Evolutionary conservation across 2,888 invertebrate species (phyloP).

Genomic region (Julus scandinavius): DNA sequence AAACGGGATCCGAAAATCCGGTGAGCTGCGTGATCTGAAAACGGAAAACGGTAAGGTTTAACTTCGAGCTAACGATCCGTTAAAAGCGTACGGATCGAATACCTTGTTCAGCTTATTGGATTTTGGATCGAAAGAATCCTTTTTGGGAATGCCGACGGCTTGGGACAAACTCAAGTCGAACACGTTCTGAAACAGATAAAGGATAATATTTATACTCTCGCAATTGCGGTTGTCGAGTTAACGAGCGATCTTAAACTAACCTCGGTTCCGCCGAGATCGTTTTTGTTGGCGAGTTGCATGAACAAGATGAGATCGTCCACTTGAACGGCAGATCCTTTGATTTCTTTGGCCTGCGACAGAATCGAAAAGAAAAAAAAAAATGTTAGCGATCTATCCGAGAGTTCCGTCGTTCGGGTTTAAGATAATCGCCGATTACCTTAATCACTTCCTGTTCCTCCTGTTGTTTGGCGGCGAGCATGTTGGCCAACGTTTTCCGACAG

Average conservation of each 20-base stretch:
- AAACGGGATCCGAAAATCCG: conserved; percentile 99
- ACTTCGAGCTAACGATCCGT: too few species aligned
- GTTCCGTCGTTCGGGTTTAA: too few species aligned
- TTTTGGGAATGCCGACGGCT: conserved; percentile 76
- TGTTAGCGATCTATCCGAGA: too few species aligned
- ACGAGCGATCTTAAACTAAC: too few species aligned
- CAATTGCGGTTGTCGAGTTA: too few species aligned
- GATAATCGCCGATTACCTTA: too few species aligned
- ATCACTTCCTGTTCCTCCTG: conserved; percentile 75
- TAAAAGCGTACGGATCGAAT: too few species aligned
- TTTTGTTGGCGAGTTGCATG: conserved; percentile 75
- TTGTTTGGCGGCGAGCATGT: conserved; percentile 84
- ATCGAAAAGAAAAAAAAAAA: too few species aligned
- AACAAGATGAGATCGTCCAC: conserved; percentile 88
- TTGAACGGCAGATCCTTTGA: conserved; percentile 76
- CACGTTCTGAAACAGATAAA: conserved; percentile 76
- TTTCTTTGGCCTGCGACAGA: conserved; percentile 72
- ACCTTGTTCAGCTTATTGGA: conserved; percentile 73
- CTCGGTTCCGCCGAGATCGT: conserved; percentile 72
- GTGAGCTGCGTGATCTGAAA: conserved; percentile 87
- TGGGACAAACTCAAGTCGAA: conserved; percentile 94
- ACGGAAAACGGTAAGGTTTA: too few species aligned
- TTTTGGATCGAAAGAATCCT: conserved; percentile 67
- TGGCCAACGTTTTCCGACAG: conserved; percentile 81
- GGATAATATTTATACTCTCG: too few species aligned